These are phyloP conservation scores for fruit fly (Drosophila melanogaster) DNA, from an alignment of 1,140 invertebrate genomes.

Conservation along the genomic window Release_6_plus_ISO1_MT NT_033777.3:9449001-9449500, in stretches of 20 bases:
- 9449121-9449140: conserved; percentile 37
- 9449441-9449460: conserved; percentile 67
- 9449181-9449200: conserved; percentile 81
- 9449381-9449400: conserved; percentile 48
- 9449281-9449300: conserved; percentile 45
- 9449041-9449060: conserved; percentile 22
- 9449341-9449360: conserved; percentile 36
- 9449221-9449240: conserved; percentile 77
- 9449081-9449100: conserved; percentile 60
- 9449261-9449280: conserved; percentile 42
- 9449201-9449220: conserved; percentile 81
- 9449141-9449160: conserved; percentile 22
- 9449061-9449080: conserved; percentile 37
- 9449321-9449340: conserved; percentile 37
- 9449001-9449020: conserved; percentile 53
- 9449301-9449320: conserved; percentile 60
- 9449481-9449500: conserved; percentile 2
- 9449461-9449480: conserved; percentile 24
- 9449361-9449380: conserved; percentile 40
- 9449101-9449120: conserved; percentile 80
- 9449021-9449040: conserved; percentile 33
- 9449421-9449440: conserved; percentile 72
- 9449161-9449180: conserved; percentile 69
- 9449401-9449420: conserved; percentile 65
- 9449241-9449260: conserved; percentile 48